Base-by-base conservation (phyloP, 2,888 invertebrate species). In the Eilema griseolum region DNA sequence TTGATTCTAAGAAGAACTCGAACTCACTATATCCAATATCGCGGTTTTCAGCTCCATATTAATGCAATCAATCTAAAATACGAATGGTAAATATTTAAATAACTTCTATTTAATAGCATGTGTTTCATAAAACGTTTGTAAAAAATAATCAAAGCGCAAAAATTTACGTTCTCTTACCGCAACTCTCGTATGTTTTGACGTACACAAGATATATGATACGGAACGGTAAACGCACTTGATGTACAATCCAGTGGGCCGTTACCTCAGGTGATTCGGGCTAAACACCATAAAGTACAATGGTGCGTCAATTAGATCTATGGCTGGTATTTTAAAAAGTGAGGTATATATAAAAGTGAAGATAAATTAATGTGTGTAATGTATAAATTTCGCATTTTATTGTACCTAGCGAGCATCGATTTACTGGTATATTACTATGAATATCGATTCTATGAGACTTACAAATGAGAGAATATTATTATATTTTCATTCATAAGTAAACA, bases 111-210 rank as follows among this genome's bases (percentile, higher is more conserved):
- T 28, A 28, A 28, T 33, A 33, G 8, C 33, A 8, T 33, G 33
- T 33, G 1, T 8, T 33, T 8, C 1, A 8, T 33, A 33, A 33
- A 33, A 33, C 33, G 3, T 33, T 12, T 37, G 37, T 24, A 26
- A 26, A 12, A 37, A 16, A 41, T 4, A 11, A 24, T 31, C 12
- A 1, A 56, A 69, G 52, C 57, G 37, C 3, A 60, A 56, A 62
- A 57, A 62, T 72, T 75, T 83, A 82, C 82, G 57, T 75, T 31
- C 75, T 81, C 74, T 46, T 46, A 67, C 66, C 66, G 46, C 71
- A 63, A 68, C 66, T 74, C 72, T 69, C 76, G 74, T 76, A 77
- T 82, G 83, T 82, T 82, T 83, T 82, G 82, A 82, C 80, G 74
- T 73, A 52, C 74, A 33, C 33, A 65, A 72, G 76, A 82, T 82